A percentile compares a stretch with the other conserved stretches of the same genome.
phyloP scores from a whole-genome alignment of 2,797 vertebrate genomes.

The Tangara arthus region DNA sequence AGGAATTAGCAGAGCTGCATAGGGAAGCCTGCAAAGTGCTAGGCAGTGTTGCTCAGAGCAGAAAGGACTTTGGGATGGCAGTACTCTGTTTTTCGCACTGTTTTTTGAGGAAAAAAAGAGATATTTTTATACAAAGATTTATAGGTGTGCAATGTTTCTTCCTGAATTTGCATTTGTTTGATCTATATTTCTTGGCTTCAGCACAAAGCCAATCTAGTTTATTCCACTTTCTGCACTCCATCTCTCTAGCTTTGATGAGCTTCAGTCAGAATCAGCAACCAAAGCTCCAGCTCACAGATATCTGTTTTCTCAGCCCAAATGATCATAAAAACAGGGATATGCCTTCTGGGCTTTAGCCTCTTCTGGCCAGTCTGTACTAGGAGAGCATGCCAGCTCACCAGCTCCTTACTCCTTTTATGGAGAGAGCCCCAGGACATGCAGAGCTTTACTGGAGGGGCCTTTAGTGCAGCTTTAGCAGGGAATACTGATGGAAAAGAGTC shows the following conservation, averaged over 20 bases:
- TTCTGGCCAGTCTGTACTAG: background rate
- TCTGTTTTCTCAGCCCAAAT: background rate
- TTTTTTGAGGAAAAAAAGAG: background rate
- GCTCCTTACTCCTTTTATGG: background rate
- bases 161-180: background rate
- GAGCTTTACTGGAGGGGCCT: background rate
- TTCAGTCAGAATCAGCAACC: background rate
- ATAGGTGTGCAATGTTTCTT: background rate
- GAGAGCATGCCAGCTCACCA: background rate
- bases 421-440: background rate
- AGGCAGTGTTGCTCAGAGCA: background rate
- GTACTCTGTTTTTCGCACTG: background rate
- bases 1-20: background rate
- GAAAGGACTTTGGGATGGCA: background rate
- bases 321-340: background rate
- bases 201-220: background rate
- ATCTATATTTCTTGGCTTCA: background rate
- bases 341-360: background rate
- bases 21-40: background rate
- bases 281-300: background rate
- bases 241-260: background rate
- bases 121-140: background rate
- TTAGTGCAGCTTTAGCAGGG: background rate
- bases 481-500: background rate
- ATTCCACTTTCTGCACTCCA: background rate